Evolutionary conservation across 1,140 invertebrate species (phyloP).

Genomic region (Ectropis grisescens): DNA sequence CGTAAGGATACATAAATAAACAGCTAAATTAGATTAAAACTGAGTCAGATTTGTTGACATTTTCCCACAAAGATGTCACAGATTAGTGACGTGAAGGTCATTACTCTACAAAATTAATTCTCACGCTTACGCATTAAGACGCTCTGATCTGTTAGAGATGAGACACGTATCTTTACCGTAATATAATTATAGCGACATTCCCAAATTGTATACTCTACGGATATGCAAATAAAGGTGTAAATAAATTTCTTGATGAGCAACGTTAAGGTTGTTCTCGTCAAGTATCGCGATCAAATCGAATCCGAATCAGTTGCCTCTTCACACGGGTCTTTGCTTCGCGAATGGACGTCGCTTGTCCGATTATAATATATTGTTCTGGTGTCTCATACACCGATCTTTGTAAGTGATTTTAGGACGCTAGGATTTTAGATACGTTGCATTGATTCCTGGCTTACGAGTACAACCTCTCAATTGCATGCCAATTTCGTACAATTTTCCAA

Average conservation of each 20-base stretch:
- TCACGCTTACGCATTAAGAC: conserved; percentile 44
- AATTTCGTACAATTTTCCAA: no score
- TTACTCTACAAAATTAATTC: conserved; percentile 52
- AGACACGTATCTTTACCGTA: conserved; percentile 16
- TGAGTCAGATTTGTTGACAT: conserved; percentile 9
- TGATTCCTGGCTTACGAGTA: no score
- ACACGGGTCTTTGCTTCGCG: conserved; percentile 35
- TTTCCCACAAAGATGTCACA: conserved; percentile 38
- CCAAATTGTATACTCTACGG: no score
- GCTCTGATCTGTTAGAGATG: conserved; percentile 35
- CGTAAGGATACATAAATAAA: conserved; percentile 1
- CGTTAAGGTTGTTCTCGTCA: conserved; percentile 8
- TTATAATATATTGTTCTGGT: no score
- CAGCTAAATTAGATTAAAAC: conserved; percentile 10
- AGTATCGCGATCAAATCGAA: conserved; percentile 30
- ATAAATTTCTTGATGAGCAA: no score
- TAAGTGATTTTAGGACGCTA: no score
- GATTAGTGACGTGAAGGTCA: conserved; percentile 32
- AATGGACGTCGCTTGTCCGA: conserved; percentile 30
- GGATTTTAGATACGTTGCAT: no score
- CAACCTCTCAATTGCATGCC: no score
- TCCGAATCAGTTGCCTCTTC: conserved; percentile 55
- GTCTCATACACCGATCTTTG: no score
- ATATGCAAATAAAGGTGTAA: no score
- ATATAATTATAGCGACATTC: no score